A percentile compares a stretch with the other conserved stretches of the same genome.
phyloP scores from a whole-genome alignment of 2,113 vertebrate genomes.

The Nansenia antarctica region DNA sequence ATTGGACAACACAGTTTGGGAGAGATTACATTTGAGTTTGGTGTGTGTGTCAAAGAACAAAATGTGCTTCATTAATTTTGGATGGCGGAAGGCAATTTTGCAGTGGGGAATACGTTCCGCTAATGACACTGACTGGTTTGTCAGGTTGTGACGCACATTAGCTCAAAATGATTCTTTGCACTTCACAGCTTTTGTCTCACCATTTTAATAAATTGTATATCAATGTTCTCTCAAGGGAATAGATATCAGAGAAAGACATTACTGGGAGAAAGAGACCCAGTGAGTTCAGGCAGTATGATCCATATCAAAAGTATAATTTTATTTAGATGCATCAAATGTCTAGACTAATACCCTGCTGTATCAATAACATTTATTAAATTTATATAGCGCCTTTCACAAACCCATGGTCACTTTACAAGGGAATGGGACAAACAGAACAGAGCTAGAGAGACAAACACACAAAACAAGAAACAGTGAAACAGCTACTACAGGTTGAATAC shows the following conservation, averaged over 20 bases:
- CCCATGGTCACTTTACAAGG: too few relatives aligned
- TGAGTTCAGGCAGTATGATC: not conserved
- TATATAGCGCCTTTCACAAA: too few relatives aligned
- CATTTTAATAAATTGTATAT: not conserved
- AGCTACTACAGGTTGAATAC: too few relatives aligned
- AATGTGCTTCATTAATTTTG: conserved; percentile 69
- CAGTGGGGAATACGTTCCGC: conserved; percentile 56
- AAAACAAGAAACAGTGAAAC: too few relatives aligned
- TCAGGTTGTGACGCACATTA: not conserved
- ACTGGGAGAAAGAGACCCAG: not conserved
- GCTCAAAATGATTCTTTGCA: not conserved
- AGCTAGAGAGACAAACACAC: too few relatives aligned
- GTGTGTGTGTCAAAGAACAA: conserved; percentile 63
- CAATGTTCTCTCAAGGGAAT: not conserved
- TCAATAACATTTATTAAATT: too few relatives aligned
- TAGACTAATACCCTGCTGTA: not conserved
- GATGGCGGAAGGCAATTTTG: conserved; percentile 60
- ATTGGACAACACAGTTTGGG: conserved; percentile 40
- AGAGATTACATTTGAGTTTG: conserved; percentile 67
- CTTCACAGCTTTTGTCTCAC: not conserved
- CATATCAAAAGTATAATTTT: not conserved
- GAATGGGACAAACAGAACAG: too few relatives aligned
- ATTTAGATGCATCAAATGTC: not conserved
- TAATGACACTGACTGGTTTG: conserved; percentile 37
- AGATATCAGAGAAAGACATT: not conserved